These are phyloP conservation scores for Pissodes strobi DNA, from an alignment of 1,140 invertebrate species.

Conservation along the genomic window DNA sequence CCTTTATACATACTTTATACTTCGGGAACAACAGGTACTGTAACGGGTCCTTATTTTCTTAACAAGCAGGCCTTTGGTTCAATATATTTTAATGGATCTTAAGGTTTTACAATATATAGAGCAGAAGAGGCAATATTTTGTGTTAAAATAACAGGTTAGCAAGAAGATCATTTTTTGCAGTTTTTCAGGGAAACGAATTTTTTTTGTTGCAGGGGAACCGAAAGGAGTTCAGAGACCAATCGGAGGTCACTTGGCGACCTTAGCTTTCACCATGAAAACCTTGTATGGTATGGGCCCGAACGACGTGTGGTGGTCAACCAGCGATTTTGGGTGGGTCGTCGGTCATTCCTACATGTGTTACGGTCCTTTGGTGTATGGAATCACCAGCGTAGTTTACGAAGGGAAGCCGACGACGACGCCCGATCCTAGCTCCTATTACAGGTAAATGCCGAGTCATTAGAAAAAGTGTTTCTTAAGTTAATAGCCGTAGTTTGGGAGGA, in stretches of 20 bases:
- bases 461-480: too few relatives aligned
- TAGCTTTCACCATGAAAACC: conserved; percentile 82
- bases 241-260: conserved; percentile 82
- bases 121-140: too few relatives aligned
- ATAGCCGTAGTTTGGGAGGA: too few relatives aligned
- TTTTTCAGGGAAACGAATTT: conserved; percentile 72
- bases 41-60: background rate
- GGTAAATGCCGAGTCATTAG: conserved; percentile 57
- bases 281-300: conserved; percentile 81
- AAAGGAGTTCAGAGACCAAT: conserved; percentile 84
- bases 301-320: conserved; percentile 89
- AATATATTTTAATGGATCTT: background rate
- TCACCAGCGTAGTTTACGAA: conserved; percentile 89
- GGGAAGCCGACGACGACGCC: conserved; percentile 93
- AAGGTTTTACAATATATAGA: too few relatives aligned
- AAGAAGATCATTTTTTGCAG: too few relatives aligned
- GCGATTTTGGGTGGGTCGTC: conserved; percentile 88
- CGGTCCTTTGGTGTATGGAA: conserved; percentile 79
- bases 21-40: conserved; percentile 82
- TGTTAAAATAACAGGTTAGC: too few relatives aligned
- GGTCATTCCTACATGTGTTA: conserved; percentile 95
- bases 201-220: conserved; percentile 75
- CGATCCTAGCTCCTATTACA: conserved; percentile 87
- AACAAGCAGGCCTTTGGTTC: background rate
- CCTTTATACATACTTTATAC: conserved; percentile 93